Evolutionary conservation across 2,888 invertebrate genomes (phyloP).

Genomic region (Mechanitis mazaeus): DNA sequence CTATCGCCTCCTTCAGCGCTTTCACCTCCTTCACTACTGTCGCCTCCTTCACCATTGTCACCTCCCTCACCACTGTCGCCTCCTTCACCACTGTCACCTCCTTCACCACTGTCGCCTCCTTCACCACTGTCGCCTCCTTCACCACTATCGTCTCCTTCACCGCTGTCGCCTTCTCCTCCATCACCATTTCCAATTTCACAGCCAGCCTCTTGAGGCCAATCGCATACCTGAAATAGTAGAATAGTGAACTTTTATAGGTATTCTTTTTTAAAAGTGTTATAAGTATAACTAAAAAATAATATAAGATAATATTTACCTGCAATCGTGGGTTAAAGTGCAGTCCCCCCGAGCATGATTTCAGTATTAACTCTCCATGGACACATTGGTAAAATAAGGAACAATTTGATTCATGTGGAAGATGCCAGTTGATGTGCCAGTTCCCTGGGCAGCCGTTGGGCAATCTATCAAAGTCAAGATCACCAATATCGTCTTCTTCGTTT

Average conservation of each 20-base stretch:
- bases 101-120: constrained; percentile 5
- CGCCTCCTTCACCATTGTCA: constrained; percentile 11
- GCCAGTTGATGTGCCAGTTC: neutral
- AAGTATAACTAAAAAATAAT: too few species aligned
- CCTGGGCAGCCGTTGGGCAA: neutral
- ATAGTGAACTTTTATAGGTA: neutral
- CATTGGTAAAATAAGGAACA: neutral
- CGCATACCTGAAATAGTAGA: constrained; percentile 10
- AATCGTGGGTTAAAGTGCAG: too few species aligned
- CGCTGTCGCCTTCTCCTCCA: too few species aligned
- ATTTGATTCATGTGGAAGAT: neutral
- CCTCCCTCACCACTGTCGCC: neutral
- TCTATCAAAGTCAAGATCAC: neutral
- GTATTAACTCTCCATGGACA: too few species aligned
- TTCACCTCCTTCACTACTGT: constrained; percentile 17
- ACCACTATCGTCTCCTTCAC: too few species aligned
- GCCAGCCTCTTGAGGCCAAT: constrained; percentile 4
- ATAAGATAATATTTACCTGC: too few species aligned
- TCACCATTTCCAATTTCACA: too few species aligned
- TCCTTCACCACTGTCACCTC: neutral
- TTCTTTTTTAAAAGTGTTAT: too few species aligned
- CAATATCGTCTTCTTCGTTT: neutral
- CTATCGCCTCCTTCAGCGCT: constrained; percentile 1
- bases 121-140: constrained; percentile 7
- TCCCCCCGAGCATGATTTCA: too few species aligned